These are phyloP conservation scores for Phthorimaea operculella DNA, from an alignment of 1,140 invertebrate species.

Conservation along the genomic window DNA sequence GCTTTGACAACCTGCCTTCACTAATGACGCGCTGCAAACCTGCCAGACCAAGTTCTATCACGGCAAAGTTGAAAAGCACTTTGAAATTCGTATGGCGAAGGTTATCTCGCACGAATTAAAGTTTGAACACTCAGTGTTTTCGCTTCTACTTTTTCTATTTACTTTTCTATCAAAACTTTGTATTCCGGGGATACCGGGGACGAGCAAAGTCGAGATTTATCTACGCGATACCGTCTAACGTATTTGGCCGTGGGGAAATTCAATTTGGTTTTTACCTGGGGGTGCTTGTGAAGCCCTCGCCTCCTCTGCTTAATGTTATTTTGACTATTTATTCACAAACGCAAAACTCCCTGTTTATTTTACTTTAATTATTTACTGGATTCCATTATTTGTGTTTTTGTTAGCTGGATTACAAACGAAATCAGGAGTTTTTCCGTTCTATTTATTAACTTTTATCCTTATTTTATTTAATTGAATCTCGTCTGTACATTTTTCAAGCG, in stretches of 20 bases:
- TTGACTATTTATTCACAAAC: constrained; percentile 22
- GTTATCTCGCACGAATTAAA: constrained; percentile 41
- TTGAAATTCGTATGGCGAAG: constrained; percentile 18
- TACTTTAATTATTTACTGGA: too few species aligned
- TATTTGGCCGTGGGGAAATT: constrained; percentile 51
- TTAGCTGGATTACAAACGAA: too few species aligned
- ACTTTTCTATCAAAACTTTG: constrained; percentile 62
- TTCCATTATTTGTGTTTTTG: too few species aligned
- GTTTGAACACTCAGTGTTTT: constrained; percentile 48
- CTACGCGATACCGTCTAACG: constrained; percentile 49
- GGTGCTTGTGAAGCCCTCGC: constrained; percentile 35
- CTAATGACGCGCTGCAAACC: neutral
- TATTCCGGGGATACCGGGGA: constrained; percentile 44
- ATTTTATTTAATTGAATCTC: too few species aligned
- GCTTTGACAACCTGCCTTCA: too few species aligned
- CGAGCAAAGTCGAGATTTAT: constrained; percentile 54
- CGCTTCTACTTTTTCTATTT: constrained; percentile 55
- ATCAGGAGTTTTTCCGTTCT: too few species aligned
- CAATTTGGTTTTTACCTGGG: constrained; percentile 61
- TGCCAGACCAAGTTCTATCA: neutral
- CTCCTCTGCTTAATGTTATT: constrained; percentile 40
- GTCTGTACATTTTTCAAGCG: too few species aligned
- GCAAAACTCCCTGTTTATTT: neutral
- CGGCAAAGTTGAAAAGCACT: constrained; percentile 14
- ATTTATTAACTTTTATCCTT: too few species aligned